These are phyloP conservation scores for Scotopteryx bipunctaria DNA, from an alignment of 2,888 invertebrate species.

Conservation along the genomic window DNA sequence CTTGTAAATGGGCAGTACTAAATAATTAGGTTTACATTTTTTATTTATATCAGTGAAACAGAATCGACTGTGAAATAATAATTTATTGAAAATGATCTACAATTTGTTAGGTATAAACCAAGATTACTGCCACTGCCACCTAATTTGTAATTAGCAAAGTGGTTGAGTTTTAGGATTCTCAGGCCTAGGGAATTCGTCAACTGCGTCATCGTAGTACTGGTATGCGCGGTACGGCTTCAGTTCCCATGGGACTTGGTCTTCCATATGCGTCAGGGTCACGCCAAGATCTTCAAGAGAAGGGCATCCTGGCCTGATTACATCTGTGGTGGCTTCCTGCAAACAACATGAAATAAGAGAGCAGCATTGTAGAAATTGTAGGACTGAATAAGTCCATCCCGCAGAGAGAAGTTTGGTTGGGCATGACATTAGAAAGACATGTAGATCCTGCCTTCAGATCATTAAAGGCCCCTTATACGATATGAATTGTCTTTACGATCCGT, in stretches of 20 bases:
- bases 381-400: no score
- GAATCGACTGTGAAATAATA: constrained; percentile 38
- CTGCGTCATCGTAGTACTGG: constrained; percentile 88
- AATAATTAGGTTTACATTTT: no score
- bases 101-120: constrained; percentile 16
- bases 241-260: constrained; percentile 93
- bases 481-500: no score
- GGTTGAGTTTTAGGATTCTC: constrained; percentile 81
- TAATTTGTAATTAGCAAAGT: constrained; percentile 21
- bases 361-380: no score
- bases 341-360: background rate
- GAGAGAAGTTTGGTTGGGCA: no score
- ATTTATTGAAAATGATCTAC: constrained; percentile 49
- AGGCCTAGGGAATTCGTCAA: constrained; percentile 89
- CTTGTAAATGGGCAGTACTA: background rate
- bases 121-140: constrained; percentile 4
- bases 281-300: constrained; percentile 96
- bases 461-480: no score
- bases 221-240: constrained; percentile 87
- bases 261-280: constrained; percentile 88
- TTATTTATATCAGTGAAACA: background rate
- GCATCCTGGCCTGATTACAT: constrained; percentile 83
- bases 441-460: no score
- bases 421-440: background rate
- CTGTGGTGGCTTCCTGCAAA: constrained; percentile 89